A percentile compares a stretch with the other conserved stretches of the same genome.
Evolutionary conservation across 2,113 vertebrate species (phyloP).

Genomic region (Peromyscus maniculatus): DNA sequence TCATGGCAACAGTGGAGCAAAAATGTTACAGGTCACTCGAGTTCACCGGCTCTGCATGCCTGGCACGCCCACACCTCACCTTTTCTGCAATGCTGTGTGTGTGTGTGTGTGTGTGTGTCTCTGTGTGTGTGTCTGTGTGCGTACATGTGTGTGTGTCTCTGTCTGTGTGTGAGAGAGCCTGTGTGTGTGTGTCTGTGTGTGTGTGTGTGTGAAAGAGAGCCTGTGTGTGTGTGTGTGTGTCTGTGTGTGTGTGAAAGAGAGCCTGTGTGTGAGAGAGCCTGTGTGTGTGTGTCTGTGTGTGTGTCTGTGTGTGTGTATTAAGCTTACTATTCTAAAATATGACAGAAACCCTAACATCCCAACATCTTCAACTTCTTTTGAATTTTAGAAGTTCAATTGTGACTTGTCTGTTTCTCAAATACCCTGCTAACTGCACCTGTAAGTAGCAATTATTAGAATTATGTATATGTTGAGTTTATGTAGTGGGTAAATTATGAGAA

Average conservation of each 20-base stretch:
- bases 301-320: no score
- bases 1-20: conserved; percentile 21
- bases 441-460: background rate
- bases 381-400: background rate
- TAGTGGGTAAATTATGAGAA: background rate
- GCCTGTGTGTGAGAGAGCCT: no score
- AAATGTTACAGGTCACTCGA: conserved; percentile 54
- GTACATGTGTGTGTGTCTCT: no score
- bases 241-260: no score
- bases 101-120: background rate
- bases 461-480: background rate
- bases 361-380: background rate
- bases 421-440: background rate
- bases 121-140: background rate
- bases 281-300: no score
- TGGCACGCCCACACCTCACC: background rate
- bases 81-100: background rate
- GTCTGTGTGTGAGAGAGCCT: no score
- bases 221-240: no score
- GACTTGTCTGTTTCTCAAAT: background rate
- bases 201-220: background rate
- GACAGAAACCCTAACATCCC: background rate
- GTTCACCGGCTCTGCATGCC: conserved; percentile 44
- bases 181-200: background rate
- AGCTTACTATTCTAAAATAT: conserved; percentile 25